phyloP scores from a whole-genome alignment of 2,113 vertebrate genomes.

The Dasyprocta punctata region DNA sequence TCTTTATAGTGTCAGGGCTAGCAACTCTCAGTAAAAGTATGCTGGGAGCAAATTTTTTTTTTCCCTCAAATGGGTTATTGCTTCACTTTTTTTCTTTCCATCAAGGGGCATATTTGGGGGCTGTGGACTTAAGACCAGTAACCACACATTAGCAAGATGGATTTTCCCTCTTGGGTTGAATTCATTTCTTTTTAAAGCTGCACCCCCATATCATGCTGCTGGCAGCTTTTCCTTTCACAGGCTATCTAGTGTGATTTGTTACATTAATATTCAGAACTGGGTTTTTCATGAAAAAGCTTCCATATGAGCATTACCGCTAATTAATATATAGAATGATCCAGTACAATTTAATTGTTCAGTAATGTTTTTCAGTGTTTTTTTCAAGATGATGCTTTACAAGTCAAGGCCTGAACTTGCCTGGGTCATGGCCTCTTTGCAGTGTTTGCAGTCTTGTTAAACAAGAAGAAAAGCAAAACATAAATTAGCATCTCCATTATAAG shows the following conservation, averaged over 20 bases:
- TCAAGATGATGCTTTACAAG: constrained; percentile 69
- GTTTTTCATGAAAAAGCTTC: constrained; percentile 20
- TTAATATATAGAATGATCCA: constrained; percentile 42
- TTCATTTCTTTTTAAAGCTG: background rate
- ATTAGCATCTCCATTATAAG: constrained; percentile 62
- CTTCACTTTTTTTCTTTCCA: constrained; percentile 13
- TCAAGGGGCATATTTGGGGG: background rate
- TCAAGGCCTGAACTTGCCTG: constrained; percentile 73
- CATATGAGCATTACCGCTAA: constrained; percentile 48
- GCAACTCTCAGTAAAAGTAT: constrained; percentile 50
- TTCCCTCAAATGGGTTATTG: background rate
- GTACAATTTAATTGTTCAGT: constrained; percentile 71
- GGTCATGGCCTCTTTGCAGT: constrained; percentile 50
- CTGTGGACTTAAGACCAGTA: background rate
- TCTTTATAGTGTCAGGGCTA: constrained; percentile 58
- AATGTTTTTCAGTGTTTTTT: constrained; percentile 71
- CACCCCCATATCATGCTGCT: constrained; percentile 5
- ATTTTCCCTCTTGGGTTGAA: background rate
- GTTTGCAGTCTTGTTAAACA: constrained; percentile 77
- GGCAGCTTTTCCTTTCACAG: background rate
- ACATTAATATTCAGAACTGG: background rate
- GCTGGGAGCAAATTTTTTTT: background rate
- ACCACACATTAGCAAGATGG: background rate
- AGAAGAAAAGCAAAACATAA: constrained; percentile 71
- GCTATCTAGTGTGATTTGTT: background rate